These are phyloP conservation scores for Cenopis cana DNA, from an alignment of 2,888 invertebrate species.

Conservation along the genomic window DNA sequence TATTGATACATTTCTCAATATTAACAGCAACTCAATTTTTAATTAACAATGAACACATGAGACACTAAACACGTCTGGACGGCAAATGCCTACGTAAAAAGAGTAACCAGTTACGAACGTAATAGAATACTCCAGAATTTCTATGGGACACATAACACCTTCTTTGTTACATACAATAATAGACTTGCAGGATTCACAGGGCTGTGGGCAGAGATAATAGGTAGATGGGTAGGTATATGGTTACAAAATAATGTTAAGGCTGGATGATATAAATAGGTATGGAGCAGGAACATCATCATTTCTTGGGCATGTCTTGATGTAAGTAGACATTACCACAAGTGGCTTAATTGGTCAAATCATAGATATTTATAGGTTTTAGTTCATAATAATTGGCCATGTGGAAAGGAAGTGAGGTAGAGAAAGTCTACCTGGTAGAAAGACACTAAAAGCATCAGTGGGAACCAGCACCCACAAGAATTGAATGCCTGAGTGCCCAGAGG, in stretches of 20 bases:
- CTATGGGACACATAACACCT: constrained; percentile 55
- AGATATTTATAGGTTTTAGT: no score
- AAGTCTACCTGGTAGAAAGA: no score
- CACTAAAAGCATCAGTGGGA: no score
- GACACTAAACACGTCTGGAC: constrained; percentile 54
- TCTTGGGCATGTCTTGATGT: not conserved
- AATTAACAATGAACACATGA: constrained; percentile 50
- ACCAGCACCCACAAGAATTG: no score
- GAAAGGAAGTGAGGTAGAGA: no score
- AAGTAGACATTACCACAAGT: not conserved
- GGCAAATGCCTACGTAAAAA: constrained; percentile 61
- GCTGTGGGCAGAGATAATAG: constrained; percentile 29
- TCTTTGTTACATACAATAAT: constrained; percentile 63
- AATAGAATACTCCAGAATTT: constrained; percentile 58
- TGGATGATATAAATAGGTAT: constrained; percentile 7
- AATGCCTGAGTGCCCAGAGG: no score
- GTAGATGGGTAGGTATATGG: not conserved
- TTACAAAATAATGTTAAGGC: not conserved
- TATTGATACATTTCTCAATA: no score
- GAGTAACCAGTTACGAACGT: constrained; percentile 67
- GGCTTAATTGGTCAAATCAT: no score
- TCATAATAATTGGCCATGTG: no score
- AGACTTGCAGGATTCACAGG: constrained; percentile 32
- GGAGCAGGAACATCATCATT: not conserved
- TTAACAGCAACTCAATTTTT: not conserved